phyloP scores from a whole-genome alignment of 1,140 invertebrate species.

The Drosophila ohnishii region DNA sequence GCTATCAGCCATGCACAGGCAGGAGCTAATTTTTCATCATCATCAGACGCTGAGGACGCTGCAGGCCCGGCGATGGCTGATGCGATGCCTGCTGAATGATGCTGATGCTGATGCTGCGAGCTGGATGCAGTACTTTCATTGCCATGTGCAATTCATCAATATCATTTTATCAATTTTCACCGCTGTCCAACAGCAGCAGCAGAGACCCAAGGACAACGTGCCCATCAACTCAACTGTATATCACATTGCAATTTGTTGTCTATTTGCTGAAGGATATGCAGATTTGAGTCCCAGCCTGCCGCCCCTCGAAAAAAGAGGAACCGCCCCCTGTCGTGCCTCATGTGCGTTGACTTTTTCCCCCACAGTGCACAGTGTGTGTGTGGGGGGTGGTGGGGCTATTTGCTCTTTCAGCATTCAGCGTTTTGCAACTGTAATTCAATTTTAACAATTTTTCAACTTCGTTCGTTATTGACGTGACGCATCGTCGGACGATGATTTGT shows the following conservation, averaged over 20 bases:
- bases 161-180: conserved; percentile 82
- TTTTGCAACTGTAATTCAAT: conserved; percentile 83
- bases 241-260: conserved; percentile 81
- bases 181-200: conserved; percentile 66
- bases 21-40: conserved; percentile 77
- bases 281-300: conserved; percentile 47
- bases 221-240: conserved; percentile 75
- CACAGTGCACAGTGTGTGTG: conserved; percentile 14
- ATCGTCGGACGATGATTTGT: conserved; percentile 75
- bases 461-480: conserved; percentile 81
- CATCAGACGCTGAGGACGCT: conserved; percentile 67
- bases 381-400: conserved; percentile 50
- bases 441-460: conserved; percentile 83
- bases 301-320: conserved; percentile 10
- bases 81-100: conserved; percentile 19
- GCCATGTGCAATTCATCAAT: conserved; percentile 82
- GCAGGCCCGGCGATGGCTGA: conserved; percentile 35
- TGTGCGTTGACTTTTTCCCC: conserved; percentile 52
- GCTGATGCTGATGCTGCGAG: background rate
- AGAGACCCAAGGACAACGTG: conserved; percentile 49
- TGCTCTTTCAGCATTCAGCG: conserved; percentile 74
- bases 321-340: conserved; percentile 57
- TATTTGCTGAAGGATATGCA: conserved; percentile 82
- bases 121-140: conserved; percentile 49
- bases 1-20: conserved; percentile 46